Conservation (phyloP, 2,888 invertebrate species). For the Drosophila falleni region DNA sequence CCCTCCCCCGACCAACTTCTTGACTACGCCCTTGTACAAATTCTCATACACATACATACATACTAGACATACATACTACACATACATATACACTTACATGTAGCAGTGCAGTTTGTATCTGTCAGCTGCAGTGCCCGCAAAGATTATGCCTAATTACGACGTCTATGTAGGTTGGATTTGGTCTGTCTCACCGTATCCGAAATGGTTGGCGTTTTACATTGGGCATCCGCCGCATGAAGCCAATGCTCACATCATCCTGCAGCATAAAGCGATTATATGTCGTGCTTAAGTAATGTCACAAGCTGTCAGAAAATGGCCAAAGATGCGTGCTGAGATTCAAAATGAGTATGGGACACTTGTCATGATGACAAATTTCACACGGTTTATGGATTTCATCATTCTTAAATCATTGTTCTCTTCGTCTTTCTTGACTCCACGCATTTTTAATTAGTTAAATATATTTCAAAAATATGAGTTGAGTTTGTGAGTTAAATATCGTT, state of each 20-base stretch:
- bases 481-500: background rate
- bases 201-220: slow-evolving; percentile 8
- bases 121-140: slow-evolving; percentile 51
- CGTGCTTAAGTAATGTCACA: slow-evolving; percentile 18
- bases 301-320: slow-evolving; percentile 6
- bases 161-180: slow-evolving; percentile 25
- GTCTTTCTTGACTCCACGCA: background rate
- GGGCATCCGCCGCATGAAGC: slow-evolving; percentile 40
- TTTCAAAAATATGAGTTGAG: too few relatives aligned
- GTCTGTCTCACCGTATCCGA: slow-evolving; percentile 9
- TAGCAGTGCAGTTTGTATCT: slow-evolving; percentile 21
- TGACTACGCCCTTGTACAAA: background rate
- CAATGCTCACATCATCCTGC: background rate
- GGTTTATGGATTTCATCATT: background rate
- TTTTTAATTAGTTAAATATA: too few relatives aligned
- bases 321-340: slow-evolving; percentile 2
- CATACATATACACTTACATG: background rate
- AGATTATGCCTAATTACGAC: slow-evolving; percentile 62
- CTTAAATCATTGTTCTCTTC: background rate
- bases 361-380: background rate
- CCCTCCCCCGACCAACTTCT: too few relatives aligned
- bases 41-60: background rate
- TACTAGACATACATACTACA: too few relatives aligned
- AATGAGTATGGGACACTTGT: background rate
- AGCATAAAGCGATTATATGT: background rate